Evolutionary conservation across 2,113 vertebrate species (phyloP).

Genomic region (Varanus komodoensis): DNA sequence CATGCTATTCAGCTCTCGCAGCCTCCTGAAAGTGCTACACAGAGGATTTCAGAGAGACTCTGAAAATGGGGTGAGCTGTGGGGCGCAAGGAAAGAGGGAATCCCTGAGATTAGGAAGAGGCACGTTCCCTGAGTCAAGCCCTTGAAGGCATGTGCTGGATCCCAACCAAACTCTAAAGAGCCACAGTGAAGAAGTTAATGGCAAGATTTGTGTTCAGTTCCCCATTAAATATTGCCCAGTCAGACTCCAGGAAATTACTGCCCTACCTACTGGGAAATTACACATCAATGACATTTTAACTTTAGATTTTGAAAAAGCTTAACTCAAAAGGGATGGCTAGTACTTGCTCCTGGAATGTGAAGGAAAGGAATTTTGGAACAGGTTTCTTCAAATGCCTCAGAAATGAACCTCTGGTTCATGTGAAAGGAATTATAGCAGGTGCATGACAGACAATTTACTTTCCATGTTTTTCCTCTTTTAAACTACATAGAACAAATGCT

Average conservation of each 20-base stretch:
- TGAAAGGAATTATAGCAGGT: constrained; percentile 4
- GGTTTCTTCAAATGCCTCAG: not conserved
- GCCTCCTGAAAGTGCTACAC: no score
- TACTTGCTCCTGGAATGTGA: not conserved
- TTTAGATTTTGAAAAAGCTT: not conserved
- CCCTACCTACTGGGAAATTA: not conserved
- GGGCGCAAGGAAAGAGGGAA: no score
- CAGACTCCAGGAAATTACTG: not conserved
- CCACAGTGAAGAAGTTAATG: not conserved
- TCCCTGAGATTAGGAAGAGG: no score
- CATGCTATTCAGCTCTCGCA: not conserved
- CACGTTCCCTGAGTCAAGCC: no score
- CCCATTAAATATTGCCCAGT: not conserved
- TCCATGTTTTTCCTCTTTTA: not conserved
- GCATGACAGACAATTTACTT: not conserved
- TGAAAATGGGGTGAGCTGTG: no score
- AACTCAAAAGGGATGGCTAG: not conserved
- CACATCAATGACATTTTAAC: not conserved
- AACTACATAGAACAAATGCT: not conserved
- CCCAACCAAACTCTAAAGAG: not conserved
- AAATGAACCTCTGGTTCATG: not conserved
- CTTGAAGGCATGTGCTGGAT: no score
- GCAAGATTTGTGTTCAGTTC: not conserved
- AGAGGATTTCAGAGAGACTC: no score
- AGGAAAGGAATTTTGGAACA: not conserved